Evolutionary conservation across 2,113 vertebrate genomes (phyloP), one percentile per base, ranked within the genome.

Genomic region (Syngnathus scovelli): DNA sequence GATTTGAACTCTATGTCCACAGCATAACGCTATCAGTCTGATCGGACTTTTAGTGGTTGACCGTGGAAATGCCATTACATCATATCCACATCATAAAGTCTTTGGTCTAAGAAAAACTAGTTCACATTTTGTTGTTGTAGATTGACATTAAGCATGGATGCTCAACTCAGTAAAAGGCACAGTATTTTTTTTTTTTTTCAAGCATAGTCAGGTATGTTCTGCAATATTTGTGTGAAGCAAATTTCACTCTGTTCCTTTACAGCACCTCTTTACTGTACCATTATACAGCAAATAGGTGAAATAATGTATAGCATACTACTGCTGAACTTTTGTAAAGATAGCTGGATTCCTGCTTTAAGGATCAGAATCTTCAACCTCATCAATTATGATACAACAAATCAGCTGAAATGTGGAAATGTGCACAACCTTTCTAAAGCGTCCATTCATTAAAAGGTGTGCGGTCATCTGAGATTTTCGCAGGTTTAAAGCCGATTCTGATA

Each of bases 211-310:
- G 41, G 61, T 62, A 44, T 8, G 55, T 6, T 58, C 37, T 6
- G 13, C 15, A 23, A 23, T 23, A 23, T 21, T 23, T 44, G 8
- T 3, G 9, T 23, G 10, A 23, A 43, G 23, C 0, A 13, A 41
- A 11, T 21, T 16, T 15, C 19, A 41, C 15, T 7, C 7, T 10
- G 2, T 38, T 38, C 58, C 33, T 60, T 41, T 19, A 55, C 62
- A 71, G 64, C 72, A 69, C 37, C 69, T 70, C 59, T 67, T 33
- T 64, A 62, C 8, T 61, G 59, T 8, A 59, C 56, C 2, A 1
- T 59, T 59, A 11, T 38, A 1, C 36, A 33, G 27, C 33, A 27
- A 13, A 4, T 43, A 16, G 13, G 27, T 46, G 13, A 37, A 64
- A 46, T 19, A 9, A 41, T n/a, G 37, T 27, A 44, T 13, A 43